These are phyloP conservation scores for Thalpophila matura DNA, from an alignment of 2,888 invertebrate species.

Conservation along the genomic window DNA sequence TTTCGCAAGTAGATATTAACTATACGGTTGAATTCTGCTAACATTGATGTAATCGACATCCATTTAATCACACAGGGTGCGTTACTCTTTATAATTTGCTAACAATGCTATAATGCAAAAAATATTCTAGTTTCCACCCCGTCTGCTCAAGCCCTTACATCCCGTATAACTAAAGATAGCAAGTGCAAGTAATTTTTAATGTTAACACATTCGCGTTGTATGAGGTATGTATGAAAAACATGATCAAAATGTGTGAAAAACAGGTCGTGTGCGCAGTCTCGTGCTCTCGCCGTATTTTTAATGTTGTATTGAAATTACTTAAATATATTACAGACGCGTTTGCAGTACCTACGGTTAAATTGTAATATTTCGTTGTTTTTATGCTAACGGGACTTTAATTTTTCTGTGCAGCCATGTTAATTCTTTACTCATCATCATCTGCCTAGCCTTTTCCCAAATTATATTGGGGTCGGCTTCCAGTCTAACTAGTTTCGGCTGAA, in stretches of 20 bases:
- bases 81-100: no score
- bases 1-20: no score
- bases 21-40: no score
- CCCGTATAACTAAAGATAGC: slow-evolving; percentile 44
- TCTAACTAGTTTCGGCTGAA: no score
- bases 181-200: slow-evolving; percentile 57
- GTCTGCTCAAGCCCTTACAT: slow-evolving; percentile 21
- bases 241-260: slow-evolving; percentile 49
- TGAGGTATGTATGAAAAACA: slow-evolving; percentile 49
- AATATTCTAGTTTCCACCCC: not conserved
- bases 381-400: slow-evolving; percentile 3
- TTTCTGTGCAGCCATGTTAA: not conserved
- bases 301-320: slow-evolving; percentile 43
- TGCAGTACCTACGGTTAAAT: slow-evolving; percentile 1
- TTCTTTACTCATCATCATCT: no score
- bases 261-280: slow-evolving; percentile 46
- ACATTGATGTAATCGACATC: no score
- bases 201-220: slow-evolving; percentile 56
- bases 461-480: no score
- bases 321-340: slow-evolving; percentile 30
- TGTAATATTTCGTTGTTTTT: slow-evolving; percentile 4
- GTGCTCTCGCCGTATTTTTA: slow-evolving; percentile 42
- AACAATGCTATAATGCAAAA: not conserved
- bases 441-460: no score
- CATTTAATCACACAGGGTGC: no score